These are phyloP conservation scores for Lutraria lutraria DNA, from an alignment of 2,888 invertebrate species.

Conservation along the genomic window DNA sequence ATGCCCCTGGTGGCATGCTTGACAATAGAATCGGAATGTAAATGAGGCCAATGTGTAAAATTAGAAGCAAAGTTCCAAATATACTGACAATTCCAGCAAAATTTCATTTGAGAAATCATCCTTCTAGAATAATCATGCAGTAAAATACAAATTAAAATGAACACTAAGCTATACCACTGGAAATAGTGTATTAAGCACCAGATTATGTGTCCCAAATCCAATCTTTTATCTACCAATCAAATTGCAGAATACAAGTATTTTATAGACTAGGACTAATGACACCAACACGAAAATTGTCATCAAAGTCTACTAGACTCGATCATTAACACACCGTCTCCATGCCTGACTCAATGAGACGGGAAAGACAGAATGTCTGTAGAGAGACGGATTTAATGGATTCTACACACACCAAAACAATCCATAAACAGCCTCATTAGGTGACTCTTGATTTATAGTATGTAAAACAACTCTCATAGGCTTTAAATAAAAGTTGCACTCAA, in stretches of 20 bases:
- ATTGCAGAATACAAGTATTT: neutral
- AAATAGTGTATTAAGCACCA: neutral
- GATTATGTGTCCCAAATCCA: neutral
- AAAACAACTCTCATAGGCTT: neutral
- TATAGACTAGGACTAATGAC: neutral
- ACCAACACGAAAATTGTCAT: neutral
- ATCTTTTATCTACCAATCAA: neutral
- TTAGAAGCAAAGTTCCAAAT: too few relatives aligned
- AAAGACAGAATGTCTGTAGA: neutral
- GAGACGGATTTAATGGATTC: neutral
- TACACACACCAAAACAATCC: neutral
- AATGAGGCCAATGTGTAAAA: too few relatives aligned
- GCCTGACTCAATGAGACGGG: neutral
- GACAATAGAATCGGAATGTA: too few relatives aligned
- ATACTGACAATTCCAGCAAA: too few relatives aligned
- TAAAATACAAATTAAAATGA: neutral
- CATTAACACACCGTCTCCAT: neutral
- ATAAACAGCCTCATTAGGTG: neutral
- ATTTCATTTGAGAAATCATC: neutral
- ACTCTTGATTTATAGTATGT: neutral
- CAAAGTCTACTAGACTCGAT: neutral
- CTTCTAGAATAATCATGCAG: neutral
- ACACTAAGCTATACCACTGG: neutral
- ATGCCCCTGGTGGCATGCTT: too few relatives aligned
- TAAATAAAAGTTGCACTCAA: neutral